phyloP scores from a whole-genome alignment of 2,113 vertebrate species.

The Poecilia latipinna region DNA sequence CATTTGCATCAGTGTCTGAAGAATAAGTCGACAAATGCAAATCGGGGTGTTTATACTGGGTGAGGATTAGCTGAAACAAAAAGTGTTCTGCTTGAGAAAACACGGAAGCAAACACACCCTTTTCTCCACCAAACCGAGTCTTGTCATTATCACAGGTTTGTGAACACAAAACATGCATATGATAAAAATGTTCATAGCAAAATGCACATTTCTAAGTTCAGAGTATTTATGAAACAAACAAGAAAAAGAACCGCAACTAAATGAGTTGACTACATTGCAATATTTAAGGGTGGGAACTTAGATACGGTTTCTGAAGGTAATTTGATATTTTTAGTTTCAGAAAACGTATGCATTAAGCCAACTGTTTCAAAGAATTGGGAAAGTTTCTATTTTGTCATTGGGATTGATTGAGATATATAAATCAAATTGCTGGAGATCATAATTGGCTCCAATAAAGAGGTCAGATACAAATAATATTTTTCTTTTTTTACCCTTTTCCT shows the following conservation, averaged over 20 bases:
- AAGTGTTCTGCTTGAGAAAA: conserved; percentile 63
- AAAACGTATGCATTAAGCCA: neutral
- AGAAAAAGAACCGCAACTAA: neutral
- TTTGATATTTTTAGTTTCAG: neutral
- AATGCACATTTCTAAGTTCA: neutral
- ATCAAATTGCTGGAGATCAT: neutral
- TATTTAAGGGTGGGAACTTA: neutral
- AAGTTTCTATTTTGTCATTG: neutral
- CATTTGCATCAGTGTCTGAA: conserved; percentile 70
- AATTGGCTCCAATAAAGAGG: neutral
- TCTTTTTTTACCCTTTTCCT: no score
- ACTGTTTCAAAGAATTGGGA: neutral
- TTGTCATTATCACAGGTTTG: conserved; percentile 54
- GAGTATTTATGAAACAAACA: neutral
- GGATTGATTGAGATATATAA: neutral
- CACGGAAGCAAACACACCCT: conserved; percentile 38
- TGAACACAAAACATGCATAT: conserved; percentile 31
- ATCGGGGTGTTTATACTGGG: conserved; percentile 68
- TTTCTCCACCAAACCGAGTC: conserved; percentile 28
- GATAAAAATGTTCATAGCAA: neutral
- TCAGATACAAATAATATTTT: neutral
- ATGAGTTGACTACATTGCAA: neutral
- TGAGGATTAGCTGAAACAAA: conserved; percentile 74
- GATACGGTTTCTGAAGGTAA: neutral
- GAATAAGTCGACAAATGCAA: conserved; percentile 74